Base-by-base conservation (phyloP, 2,113 vertebrate genomes). In the Arizona elegans region DNA sequence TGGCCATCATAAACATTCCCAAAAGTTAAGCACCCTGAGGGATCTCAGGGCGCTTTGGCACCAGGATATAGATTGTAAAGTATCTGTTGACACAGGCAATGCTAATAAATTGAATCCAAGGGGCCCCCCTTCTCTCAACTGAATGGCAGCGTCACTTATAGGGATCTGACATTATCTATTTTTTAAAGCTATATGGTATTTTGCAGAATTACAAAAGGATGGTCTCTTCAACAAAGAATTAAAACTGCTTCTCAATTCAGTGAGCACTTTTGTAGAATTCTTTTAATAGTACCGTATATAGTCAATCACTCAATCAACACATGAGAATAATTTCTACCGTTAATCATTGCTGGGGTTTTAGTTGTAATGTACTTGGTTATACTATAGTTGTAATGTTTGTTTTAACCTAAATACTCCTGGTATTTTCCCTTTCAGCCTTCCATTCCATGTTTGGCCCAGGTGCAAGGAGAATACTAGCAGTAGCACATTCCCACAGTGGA, bases 391-490 rank as follows among this genome's bases (percentile, higher is more conserved):
- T n/a, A 70, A 70, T 70, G 62, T 70, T 70, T 5, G 4, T 59
- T 21, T 26, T 58, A 17, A 43, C 15, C 29, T 58, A 88, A 87
- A 3, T 0, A 4, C 87, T 56, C 43, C 50, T 75, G 87, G 0
- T 94, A 53, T 94, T 54, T 62, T 92, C 50, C 58, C 55, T 94
- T 53, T 2, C 96, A 98, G 98, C 98, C 93, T 96, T 98, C 8
- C 98, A 98, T 85, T 98, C 98, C 0, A 94, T 97, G 88, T 97
- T 98, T 0, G 97, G 98, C 1, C 97, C 98, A 0, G 97, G 97
- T 2, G 98, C 98, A 89, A 97, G 97, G 29, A 97, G 96, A 87
- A 98, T 98, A 59, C 91, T 98, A 29, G 97, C 98, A 0, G 97
- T 98, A 86, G 95, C 98, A 43, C 98, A 92, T 7, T 97, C 98